phyloP scores from a whole-genome alignment of 2,797 vertebrate genomes.

The Trematocara caparti region DNA sequence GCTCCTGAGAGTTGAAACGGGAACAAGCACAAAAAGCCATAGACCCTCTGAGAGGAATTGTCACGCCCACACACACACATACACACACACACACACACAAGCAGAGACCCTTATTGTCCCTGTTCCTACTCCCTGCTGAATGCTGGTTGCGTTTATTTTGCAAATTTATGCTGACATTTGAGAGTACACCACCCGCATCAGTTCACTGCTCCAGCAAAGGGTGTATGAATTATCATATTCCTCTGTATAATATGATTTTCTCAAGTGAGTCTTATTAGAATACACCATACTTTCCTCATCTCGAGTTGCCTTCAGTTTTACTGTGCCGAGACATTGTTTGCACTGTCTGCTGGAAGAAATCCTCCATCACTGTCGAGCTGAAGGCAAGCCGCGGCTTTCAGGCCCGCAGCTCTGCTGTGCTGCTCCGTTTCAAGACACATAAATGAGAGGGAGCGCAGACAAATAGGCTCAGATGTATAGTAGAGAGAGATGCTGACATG shows the following conservation, averaged over 20 bases:
- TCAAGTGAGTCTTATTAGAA: constrained; percentile 76
- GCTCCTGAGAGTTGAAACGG: constrained; percentile 33
- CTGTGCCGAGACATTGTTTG: constrained; percentile 49
- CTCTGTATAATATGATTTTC: constrained; percentile 78
- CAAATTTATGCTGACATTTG: constrained; percentile 86
- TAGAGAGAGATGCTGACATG: constrained; percentile 43
- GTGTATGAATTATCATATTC: constrained; percentile 79
- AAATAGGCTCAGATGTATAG: constrained; percentile 42
- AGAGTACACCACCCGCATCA: constrained; percentile 76
- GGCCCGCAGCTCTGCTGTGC: constrained; percentile 29
- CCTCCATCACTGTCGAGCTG: constrained; percentile 44
- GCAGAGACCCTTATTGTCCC: constrained; percentile 66
- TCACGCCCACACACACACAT: constrained; percentile 29
- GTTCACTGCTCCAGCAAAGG: constrained; percentile 75
- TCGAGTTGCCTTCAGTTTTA: constrained; percentile 28
- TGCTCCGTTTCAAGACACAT: constrained; percentile 31
- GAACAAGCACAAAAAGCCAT: constrained; percentile 26
- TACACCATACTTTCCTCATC: constrained; percentile 53
- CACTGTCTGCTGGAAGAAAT: constrained; percentile 45
- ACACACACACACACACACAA: background rate
- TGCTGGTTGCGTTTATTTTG: constrained; percentile 77
- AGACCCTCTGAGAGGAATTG: constrained; percentile 25
- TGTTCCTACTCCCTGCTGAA: constrained; percentile 71
- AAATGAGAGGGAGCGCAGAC: constrained; percentile 47
- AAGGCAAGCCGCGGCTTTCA: constrained; percentile 11